Evolutionary conservation across 2,797 vertebrate species (phyloP).

Genomic region (Rhabdophis nuchalis): DNA sequence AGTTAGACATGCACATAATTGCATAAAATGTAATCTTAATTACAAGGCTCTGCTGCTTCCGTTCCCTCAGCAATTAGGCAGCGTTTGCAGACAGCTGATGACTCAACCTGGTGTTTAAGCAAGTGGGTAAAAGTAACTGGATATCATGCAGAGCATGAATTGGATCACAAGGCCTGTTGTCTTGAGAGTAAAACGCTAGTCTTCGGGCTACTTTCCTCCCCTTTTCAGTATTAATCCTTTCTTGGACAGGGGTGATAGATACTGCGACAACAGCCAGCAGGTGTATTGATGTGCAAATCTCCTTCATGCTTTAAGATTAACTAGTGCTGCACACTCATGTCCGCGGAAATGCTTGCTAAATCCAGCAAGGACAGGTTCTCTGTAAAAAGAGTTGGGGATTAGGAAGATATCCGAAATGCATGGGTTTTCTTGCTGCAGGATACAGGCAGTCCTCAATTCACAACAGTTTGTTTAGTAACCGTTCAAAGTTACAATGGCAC

Average conservation of each 20-base stretch:
- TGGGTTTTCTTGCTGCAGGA: background rate
- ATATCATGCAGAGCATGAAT: constrained; percentile 11
- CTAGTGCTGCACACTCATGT: background rate
- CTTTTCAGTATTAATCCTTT: constrained; percentile 3
- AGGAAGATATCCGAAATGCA: background rate
- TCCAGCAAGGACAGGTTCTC: background rate
- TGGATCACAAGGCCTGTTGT: constrained; percentile 8
- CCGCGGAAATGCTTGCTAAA: background rate
- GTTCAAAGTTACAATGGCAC: background rate
- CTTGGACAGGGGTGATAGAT: constrained; percentile 1
- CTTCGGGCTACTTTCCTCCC: background rate
- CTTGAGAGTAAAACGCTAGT: background rate
- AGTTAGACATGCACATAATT: constrained; percentile 5
- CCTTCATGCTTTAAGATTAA: constrained; percentile 25
- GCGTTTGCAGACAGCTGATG: constrained; percentile 29
- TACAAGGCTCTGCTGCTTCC: background rate
- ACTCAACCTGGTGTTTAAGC: constrained; percentile 4
- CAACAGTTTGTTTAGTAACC: background rate
- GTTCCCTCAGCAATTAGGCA: constrained; percentile 29
- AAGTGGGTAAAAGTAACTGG: constrained; percentile 19
- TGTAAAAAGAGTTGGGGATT: background rate
- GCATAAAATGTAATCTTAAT: constrained; percentile 1
- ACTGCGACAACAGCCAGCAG: background rate
- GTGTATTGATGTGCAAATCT: background rate
- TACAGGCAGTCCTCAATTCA: background rate